These are phyloP conservation scores for Poeciliopsis presidionis DNA, from an alignment of 2,797 vertebrate species.

Conservation along the genomic window DNA sequence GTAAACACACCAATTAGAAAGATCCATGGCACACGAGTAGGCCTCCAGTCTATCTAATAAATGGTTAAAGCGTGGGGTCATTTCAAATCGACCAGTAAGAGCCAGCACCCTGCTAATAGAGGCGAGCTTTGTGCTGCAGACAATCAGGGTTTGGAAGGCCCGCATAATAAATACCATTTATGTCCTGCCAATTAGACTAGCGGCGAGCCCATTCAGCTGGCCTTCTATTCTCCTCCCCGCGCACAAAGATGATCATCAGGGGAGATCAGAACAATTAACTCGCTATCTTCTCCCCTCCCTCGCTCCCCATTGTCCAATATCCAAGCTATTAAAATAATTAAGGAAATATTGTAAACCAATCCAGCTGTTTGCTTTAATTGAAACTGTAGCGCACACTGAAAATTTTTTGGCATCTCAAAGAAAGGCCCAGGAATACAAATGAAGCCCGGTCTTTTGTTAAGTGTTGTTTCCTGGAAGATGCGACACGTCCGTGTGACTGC, in stretches of 20 bases:
- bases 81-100: slow-evolving; percentile 76
- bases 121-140: slow-evolving; percentile 78
- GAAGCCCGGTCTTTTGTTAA: slow-evolving; percentile 64
- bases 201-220: slow-evolving; percentile 75
- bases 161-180: slow-evolving; percentile 83
- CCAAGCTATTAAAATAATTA: slow-evolving; percentile 82
- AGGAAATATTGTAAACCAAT: slow-evolving; percentile 82
- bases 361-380: slow-evolving; percentile 81
- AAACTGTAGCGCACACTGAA: slow-evolving; percentile 70
- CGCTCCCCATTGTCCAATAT: slow-evolving; percentile 77
- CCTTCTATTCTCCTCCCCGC: slow-evolving; percentile 74
- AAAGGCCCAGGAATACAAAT: slow-evolving; percentile 71
- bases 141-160: slow-evolving; percentile 78
- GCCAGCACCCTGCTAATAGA: slow-evolving; percentile 78
- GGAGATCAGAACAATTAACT: slow-evolving; percentile 83
- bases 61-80: slow-evolving; percentile 74
- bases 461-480: slow-evolving; percentile 67
- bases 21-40: slow-evolving; percentile 74
- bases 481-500: slow-evolving; percentile 71
- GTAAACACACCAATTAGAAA: slow-evolving; percentile 81
- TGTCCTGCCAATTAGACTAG: slow-evolving; percentile 81
- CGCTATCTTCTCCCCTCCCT: slow-evolving; percentile 70
- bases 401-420: slow-evolving; percentile 63
- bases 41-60: slow-evolving; percentile 77
- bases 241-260: slow-evolving; percentile 80